Evolutionary conservation across 2,113 vertebrate genomes (phyloP).

Genomic region (Platycercus adscitus): DNA sequence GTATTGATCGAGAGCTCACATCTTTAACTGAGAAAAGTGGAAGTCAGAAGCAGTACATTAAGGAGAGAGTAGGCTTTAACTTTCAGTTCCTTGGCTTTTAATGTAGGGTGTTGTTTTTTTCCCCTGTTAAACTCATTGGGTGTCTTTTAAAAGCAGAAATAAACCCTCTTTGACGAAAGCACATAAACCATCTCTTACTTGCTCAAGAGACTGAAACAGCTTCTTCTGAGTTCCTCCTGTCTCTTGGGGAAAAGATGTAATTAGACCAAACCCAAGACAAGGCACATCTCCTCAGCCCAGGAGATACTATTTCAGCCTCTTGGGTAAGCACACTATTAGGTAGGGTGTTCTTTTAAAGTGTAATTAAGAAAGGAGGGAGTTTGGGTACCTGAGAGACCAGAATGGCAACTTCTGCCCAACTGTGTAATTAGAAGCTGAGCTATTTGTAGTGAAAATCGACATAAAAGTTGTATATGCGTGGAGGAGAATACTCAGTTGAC

Average conservation of each 20-base stretch:
- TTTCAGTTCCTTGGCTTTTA: constrained; percentile 12
- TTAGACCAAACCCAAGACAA: constrained; percentile 77
- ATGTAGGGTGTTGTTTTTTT: not conserved
- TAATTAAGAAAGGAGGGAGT: constrained; percentile 55
- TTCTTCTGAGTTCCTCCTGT: constrained; percentile 63
- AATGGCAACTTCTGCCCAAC: constrained; percentile 55
- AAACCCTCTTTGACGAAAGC: constrained; percentile 54
- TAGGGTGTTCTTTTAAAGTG: constrained; percentile 56
- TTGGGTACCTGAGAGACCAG: constrained; percentile 44
- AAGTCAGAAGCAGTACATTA: constrained; percentile 46
- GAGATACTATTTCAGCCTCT: constrained; percentile 70
- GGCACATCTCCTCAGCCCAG: constrained; percentile 50
- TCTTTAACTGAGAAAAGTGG: not conserved
- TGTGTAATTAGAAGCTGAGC: constrained; percentile 53
- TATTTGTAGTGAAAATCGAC: constrained; percentile 50
- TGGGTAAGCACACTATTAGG: constrained; percentile 60
- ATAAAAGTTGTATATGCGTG: not conserved
- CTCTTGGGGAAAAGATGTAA: constrained; percentile 65
- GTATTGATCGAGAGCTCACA: not conserved
- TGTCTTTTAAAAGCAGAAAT: constrained; percentile 64
- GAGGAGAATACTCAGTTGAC: not conserved
- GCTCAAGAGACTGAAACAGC: constrained; percentile 68
- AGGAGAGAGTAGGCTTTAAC: constrained; percentile 10
- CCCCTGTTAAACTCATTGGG: constrained; percentile 40
- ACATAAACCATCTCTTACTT: constrained; percentile 63